phyloP scores from a whole-genome alignment of 2,113 vertebrate genomes.

The Jacana jacana region DNA sequence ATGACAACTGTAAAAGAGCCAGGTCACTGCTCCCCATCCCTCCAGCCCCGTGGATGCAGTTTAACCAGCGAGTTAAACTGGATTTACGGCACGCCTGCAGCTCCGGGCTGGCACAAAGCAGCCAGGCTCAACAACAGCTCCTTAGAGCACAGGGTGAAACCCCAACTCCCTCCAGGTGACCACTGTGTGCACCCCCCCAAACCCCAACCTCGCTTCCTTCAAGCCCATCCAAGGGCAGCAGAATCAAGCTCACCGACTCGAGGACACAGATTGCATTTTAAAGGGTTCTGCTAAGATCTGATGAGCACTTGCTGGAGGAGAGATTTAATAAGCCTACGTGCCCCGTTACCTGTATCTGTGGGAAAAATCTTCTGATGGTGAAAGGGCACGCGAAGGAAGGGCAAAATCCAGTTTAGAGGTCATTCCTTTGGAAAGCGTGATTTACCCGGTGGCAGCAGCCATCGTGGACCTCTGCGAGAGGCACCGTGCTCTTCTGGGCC shows the following conservation, averaged over 20 bases:
- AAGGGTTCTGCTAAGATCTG: background rate
- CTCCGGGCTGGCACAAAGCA: slow-evolving; percentile 6
- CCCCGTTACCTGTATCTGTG: background rate
- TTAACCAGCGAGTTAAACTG: background rate
- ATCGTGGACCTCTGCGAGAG: rapidly evolving
- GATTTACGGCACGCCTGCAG: background rate
- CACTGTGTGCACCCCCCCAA: background rate
- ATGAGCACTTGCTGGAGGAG: background rate
- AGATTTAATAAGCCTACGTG: background rate
- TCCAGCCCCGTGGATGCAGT: background rate
- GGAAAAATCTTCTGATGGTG: background rate
- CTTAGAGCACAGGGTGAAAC: background rate
- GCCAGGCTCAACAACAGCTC: background rate
- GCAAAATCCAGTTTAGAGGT: background rate
- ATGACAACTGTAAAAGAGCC: slow-evolving; percentile 25
- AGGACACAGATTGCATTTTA: background rate
- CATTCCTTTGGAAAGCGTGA: background rate
- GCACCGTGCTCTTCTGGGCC: background rate
- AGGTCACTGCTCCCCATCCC: background rate
- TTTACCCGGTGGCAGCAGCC: background rate
- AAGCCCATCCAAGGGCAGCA: background rate
- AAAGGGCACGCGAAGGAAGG: background rate
- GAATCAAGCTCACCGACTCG: background rate
- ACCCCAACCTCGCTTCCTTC: background rate
- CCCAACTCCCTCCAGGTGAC: background rate